These are phyloP conservation scores for Episyrphus balteatus DNA, from an alignment of 1,140 invertebrate species.

Conservation along the genomic window DNA sequence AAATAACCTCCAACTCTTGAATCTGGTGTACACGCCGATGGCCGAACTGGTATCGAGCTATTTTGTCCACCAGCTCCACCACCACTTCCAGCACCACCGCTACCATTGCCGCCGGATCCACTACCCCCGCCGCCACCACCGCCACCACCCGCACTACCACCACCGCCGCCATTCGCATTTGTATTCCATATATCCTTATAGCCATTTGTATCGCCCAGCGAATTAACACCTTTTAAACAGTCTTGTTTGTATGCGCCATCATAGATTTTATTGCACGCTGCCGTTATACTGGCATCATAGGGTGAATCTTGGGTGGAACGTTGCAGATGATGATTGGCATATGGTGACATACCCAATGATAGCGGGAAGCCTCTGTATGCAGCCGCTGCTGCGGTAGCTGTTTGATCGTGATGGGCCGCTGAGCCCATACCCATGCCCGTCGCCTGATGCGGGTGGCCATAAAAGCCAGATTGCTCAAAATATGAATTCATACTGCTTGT, in stretches of 20 bases:
- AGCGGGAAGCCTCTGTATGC: slow-evolving; percentile 72
- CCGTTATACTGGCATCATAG: slow-evolving; percentile 77
- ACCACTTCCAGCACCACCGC: slow-evolving; percentile 42
- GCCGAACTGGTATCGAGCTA: slow-evolving; percentile 49
- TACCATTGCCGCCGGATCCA: slow-evolving; percentile 33
- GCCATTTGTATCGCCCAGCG: slow-evolving; percentile 45
- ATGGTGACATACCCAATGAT: slow-evolving; percentile 72
- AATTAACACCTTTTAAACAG: slow-evolving; percentile 49
- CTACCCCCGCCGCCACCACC: slow-evolving; percentile 27
- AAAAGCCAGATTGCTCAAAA: slow-evolving; percentile 89
- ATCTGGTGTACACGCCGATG: slow-evolving; percentile 77
- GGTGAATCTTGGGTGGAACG: slow-evolving; percentile 76
- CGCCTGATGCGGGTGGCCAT: slow-evolving; percentile 73
- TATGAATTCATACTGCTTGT: slow-evolving; percentile 78
- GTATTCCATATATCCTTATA: slow-evolving; percentile 49
- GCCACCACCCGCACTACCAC: slow-evolving; percentile 19
- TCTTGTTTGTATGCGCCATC: slow-evolving; percentile 35
- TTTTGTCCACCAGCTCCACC: slow-evolving; percentile 29
- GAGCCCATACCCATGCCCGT: slow-evolving; percentile 44
- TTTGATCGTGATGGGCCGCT: slow-evolving; percentile 54
- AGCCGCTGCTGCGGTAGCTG: slow-evolving; percentile 50
- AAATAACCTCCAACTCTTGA: slow-evolving; percentile 56
- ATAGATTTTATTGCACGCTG: slow-evolving; percentile 58
- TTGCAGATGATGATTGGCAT: slow-evolving; percentile 70
- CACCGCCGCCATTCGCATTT: slow-evolving; percentile 45